phyloP scores from a whole-genome alignment of 37 sponge, comb jelly and placozoan species.

The Geodia barretti region DNA sequence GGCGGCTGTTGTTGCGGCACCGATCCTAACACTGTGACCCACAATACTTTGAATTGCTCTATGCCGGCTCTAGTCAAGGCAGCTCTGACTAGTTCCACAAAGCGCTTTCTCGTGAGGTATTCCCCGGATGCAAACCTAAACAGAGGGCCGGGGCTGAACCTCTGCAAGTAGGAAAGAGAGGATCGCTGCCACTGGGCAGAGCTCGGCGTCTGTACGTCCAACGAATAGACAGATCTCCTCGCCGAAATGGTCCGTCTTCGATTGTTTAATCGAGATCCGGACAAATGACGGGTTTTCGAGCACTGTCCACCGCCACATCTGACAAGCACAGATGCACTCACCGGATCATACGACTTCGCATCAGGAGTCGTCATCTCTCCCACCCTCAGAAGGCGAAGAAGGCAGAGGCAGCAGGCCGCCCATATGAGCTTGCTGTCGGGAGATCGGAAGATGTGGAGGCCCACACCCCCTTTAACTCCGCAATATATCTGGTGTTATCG shows the following conservation, averaged over 20 bases:
- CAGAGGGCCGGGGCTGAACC: slow-evolving; percentile 4
- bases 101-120: slow-evolving; percentile 3
- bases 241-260: slow-evolving; percentile 35
- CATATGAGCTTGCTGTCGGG: slow-evolving; percentile 4
- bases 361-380: slow-evolving; percentile 15
- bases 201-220: background rate
- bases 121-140: background rate
- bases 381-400: slow-evolving; percentile 25
- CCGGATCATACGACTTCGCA: background rate
- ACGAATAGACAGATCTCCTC: background rate
- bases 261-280: background rate
- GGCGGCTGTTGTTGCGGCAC: too few relatives aligned
- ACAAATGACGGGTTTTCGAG: background rate
- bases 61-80: too few relatives aligned
- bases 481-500: slow-evolving; percentile 34
- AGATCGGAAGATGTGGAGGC: background rate
- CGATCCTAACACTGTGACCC: too few relatives aligned
- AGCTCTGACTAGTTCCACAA: background rate
- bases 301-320: slow-evolving; percentile 18
- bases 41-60: too few relatives aligned
- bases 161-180: background rate
- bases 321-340: background rate
- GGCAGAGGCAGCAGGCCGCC: slow-evolving; percentile 29
- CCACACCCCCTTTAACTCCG: background rate
- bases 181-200: slow-evolving; percentile 21